A percentile compares a stretch with the other conserved stretches of the same genome.
These are phyloP conservation scores for Crenuchus spilurus DNA, from an alignment of 2,797 vertebrate genomes.

Conservation along the genomic window DNA sequence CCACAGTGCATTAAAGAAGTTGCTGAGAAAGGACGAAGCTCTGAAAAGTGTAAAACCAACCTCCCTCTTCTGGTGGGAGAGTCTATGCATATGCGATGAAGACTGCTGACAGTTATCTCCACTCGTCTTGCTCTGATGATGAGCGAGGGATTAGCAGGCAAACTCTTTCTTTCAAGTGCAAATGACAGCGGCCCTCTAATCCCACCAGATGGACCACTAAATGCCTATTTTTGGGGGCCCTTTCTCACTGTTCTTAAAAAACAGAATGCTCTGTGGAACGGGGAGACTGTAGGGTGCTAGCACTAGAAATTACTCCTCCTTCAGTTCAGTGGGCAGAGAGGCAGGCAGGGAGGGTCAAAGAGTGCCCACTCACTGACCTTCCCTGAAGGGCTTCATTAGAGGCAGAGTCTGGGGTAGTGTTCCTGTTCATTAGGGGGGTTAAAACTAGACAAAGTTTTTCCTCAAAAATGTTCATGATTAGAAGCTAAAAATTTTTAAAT, in stretches of 20 bases:
- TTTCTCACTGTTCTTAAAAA: neutral
- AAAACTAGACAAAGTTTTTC: no score
- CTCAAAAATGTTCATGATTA: no score
- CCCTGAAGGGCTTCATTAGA: neutral
- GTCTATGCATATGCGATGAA: slow-evolving; percentile 49
- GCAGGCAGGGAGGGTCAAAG: neutral
- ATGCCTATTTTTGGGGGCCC: slow-evolving; percentile 37
- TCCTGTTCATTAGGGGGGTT: no score
- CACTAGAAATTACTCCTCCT: neutral
- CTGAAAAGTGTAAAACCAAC: neutral
- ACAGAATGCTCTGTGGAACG: neutral
- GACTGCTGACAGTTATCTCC: slow-evolving; percentile 32
- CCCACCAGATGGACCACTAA: slow-evolving; percentile 59
- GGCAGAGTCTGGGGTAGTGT: neutral
- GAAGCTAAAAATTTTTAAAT: no score
- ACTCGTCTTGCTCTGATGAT: slow-evolving; percentile 37
- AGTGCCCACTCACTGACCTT: neutral
- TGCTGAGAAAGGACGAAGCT: neutral
- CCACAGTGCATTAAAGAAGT: neutral
- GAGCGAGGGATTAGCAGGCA: slow-evolving; percentile 54
- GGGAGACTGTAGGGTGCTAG: neutral
- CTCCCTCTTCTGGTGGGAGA: neutral
- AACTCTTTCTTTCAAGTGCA: slow-evolving; percentile 71
- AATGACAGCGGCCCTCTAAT: slow-evolving; percentile 70
- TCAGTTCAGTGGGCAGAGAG: neutral